phyloP scores from a whole-genome alignment of 2,888 invertebrate species.

The Synergus japonicus region DNA sequence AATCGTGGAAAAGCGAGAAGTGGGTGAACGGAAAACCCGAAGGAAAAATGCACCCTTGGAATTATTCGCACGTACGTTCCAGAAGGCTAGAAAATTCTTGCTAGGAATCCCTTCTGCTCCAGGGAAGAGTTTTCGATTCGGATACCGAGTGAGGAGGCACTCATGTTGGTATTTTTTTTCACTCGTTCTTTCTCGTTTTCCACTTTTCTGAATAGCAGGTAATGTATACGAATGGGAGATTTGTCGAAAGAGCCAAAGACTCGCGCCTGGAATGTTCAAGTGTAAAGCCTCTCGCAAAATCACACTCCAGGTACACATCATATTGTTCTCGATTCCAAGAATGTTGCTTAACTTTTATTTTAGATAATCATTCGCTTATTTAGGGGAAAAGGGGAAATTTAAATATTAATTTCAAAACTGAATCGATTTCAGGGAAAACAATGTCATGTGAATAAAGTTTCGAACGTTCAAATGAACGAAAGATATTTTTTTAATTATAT shows the following conservation, averaged over 20 bases:
- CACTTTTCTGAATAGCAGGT: constrained; percentile 1
- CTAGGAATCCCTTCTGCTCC: background rate
- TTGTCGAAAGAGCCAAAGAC: background rate
- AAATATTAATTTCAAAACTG: too few species aligned
- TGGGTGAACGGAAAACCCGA: constrained; percentile 18
- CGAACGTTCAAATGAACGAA: too few species aligned
- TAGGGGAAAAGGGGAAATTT: too few species aligned
- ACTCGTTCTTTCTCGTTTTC: background rate
- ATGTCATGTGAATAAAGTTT: too few species aligned
- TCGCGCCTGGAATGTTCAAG: background rate
- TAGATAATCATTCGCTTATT: too few species aligned
- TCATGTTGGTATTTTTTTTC: background rate
- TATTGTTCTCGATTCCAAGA: too few species aligned
- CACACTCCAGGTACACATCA: background rate
- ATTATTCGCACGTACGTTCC: constrained; percentile 27
- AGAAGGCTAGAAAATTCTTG: background rate
- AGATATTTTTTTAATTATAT: too few species aligned
- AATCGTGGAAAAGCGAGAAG: constrained; percentile 9
- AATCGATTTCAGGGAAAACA: too few species aligned
- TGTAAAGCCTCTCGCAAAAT: background rate
- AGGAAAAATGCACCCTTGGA: background rate
- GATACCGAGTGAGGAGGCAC: background rate
- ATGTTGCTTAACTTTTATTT: too few species aligned
- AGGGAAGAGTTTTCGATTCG: background rate
- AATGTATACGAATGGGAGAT: constrained; percentile 9